phyloP scores from a whole-genome alignment of 2,113 vertebrate genomes.

The Isurus oxyrinchus region DNA sequence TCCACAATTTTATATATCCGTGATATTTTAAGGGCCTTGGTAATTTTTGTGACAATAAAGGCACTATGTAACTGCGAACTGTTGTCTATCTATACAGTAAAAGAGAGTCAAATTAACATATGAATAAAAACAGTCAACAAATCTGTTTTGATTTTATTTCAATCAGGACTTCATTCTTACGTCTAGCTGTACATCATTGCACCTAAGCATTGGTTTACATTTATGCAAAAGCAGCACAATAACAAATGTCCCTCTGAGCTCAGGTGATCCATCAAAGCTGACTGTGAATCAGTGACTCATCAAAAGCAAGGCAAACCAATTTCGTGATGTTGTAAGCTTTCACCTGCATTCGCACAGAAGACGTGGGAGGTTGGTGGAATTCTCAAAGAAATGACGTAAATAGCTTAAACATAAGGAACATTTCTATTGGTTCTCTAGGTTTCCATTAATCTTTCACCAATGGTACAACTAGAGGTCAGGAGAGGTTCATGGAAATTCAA shows the following conservation, averaged over 20 bases:
- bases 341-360: not conserved
- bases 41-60: not conserved
- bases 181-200: not conserved
- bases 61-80: not conserved
- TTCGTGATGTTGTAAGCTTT: not conserved
- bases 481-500: not conserved
- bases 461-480: not conserved
- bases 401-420: not conserved
- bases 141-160: not conserved
- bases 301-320: not conserved
- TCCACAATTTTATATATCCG: not conserved
- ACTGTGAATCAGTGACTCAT: not conserved
- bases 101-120: not conserved
- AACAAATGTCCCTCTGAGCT: not conserved
- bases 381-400: not conserved
- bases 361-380: not conserved
- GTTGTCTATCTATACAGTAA: not conserved
- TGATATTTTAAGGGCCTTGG: not conserved
- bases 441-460: not conserved
- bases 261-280: not conserved
- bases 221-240: not conserved
- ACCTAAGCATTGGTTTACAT: not conserved
- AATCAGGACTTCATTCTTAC: not conserved
- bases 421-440: not conserved
- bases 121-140: not conserved